Evolutionary conservation across 2,113 vertebrate species (phyloP).

Genomic region (Etia nguti): DNA sequence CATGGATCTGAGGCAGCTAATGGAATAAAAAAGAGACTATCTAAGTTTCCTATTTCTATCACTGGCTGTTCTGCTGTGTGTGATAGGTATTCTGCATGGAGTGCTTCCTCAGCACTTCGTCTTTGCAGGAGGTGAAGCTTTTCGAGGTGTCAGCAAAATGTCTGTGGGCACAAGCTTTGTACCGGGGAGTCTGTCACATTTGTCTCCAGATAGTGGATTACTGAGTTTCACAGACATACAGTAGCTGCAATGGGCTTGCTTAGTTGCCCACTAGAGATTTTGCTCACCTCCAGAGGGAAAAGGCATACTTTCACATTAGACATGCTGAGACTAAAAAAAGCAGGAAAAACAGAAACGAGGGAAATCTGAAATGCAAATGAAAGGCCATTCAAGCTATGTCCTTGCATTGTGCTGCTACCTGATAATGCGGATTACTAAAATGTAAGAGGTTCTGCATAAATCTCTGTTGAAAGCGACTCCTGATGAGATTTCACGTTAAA

Average conservation of each 20-base stretch:
- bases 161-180: not conserved
- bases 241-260: not conserved
- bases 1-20: not conserved
- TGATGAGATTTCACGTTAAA: not conserved
- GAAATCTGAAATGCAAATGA: not conserved
- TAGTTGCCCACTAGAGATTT: not conserved
- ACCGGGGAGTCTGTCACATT: slow-evolving; percentile 28
- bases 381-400: not conserved
- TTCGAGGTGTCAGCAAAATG: slow-evolving; percentile 50
- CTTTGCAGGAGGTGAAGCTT: slow-evolving; percentile 11
- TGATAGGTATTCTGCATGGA: not conserved
- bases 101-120: slow-evolving; percentile 31
- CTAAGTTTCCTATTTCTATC: slow-evolving; percentile 5
- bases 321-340: not conserved
- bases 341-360: not conserved
- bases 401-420: not conserved
- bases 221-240: not conserved
- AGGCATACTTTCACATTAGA: slow-evolving; percentile 18
- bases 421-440: not conserved
- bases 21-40: not conserved
- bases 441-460: not conserved
- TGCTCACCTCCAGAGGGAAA: not conserved
- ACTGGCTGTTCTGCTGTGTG: slow-evolving; percentile 3
- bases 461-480: not conserved
- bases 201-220: slow-evolving; percentile 19